Base-by-base conservation (phyloP, 2,113 vertebrate species). In the Solea senegalensis region DNA sequence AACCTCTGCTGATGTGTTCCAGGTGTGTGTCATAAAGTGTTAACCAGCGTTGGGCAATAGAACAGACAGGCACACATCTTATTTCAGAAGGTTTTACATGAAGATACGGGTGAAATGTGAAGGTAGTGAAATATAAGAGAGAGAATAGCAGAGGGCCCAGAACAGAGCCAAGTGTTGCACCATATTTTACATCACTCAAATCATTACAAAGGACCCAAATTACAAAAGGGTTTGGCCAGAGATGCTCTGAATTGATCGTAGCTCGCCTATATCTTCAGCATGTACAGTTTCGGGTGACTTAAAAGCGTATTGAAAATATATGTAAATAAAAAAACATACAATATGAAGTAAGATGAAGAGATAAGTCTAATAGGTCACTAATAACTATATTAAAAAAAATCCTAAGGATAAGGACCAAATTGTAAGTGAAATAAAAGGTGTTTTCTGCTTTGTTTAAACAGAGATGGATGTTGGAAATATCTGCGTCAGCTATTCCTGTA, bases 401-500 rank as follows among this genome's bases (percentile, higher is more conserved):
- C 34, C 5, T 12, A 45, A 45, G 8, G 8, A 45, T 45, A 45
- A n/a, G n/a, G 1, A 45, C 44, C 8, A 2, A 45, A 45, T 10
- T 28, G 14, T 27, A 55, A 26, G 72, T 63, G 13, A 15, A 40
- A 43, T 16, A 70, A 14, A 63, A 65, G 56, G 15, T 73, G 9
- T 51, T 64, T 72, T 86, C 21, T 80, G 50, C 49, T 83, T 76
- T 76, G 43, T 87, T 71, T 62, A 51, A 87, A 91, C 88, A 92
- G 89, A 91, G 27, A 70, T 88, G 81, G 88, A 91, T 79, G 59
- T 69, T 83, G 88, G 69, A 83, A 89, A 88, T 78, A 71, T 90
- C 77, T 83, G 66, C 85, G 71, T 90, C 84, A 88, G 55, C 84
- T 92, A 88, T 44, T 84, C 77, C 16, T 90, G 89, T 91, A 89